A percentile compares a stretch with the other conserved stretches of the same genome.
Conservation (phyloP, 1,140 invertebrate species). For the Drosophila kepulauana region DNA sequence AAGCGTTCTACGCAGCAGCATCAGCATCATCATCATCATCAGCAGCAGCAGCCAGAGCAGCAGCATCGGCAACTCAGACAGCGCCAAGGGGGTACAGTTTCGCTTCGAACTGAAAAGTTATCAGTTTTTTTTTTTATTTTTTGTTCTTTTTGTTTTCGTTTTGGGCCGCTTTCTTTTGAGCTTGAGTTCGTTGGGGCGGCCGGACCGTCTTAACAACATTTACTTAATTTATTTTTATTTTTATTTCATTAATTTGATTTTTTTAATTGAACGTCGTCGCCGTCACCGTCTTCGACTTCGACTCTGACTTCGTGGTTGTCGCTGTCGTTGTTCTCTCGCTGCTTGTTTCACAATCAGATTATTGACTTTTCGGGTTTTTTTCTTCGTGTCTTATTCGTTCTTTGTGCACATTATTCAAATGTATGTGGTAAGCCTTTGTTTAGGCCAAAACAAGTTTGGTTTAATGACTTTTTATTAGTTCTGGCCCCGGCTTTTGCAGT, state of each 20-base stretch:
- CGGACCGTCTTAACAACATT: conserved; percentile 46
- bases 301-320: conserved; percentile 1
- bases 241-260: conserved; percentile 80
- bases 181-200: conserved; percentile 29
- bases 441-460: conserved; percentile 76
- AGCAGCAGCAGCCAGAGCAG: conserved; percentile 5
- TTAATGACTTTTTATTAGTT: conserved; percentile 81
- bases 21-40: conserved; percentile 60
- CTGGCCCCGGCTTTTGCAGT: conserved; percentile 33
- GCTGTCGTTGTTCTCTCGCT: conserved; percentile 26
- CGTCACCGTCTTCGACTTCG: conserved; percentile 1
- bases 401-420: conserved; percentile 72
- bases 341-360: conserved; percentile 70
- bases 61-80: conserved; percentile 45
- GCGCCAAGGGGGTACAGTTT: conserved; percentile 77
- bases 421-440: conserved; percentile 74
- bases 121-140: conserved; percentile 68
- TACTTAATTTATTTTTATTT: conserved; percentile 78
- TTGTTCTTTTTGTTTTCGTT: conserved; percentile 49
- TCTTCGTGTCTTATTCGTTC: conserved; percentile 31
- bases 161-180: conserved; percentile 73
- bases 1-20: conserved; percentile 60
- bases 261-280: conserved; percentile 58
- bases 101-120: conserved; percentile 81
- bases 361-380: conserved; percentile 68